phyloP scores from a whole-genome alignment of 2,113 vertebrate species.

The Echinops telfairi region DNA sequence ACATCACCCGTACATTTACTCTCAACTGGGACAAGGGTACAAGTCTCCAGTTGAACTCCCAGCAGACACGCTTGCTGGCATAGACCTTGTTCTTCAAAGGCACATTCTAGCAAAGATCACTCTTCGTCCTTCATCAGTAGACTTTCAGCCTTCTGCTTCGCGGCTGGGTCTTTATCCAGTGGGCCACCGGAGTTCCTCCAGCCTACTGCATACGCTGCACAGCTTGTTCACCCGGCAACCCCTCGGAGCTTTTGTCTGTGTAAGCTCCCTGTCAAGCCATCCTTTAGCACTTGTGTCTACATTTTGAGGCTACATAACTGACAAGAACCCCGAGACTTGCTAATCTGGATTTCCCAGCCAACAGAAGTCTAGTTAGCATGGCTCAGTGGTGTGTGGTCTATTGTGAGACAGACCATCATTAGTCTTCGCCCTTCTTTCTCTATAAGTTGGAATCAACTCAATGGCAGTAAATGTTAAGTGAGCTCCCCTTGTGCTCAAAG shows the following conservation, averaged over 20 bases:
- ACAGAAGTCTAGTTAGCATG: neutral
- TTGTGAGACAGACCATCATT: too few relatives aligned
- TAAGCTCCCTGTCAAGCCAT: neutral
- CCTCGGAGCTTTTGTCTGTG: neutral
- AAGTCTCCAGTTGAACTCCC: neutral
- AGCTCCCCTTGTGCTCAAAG: neutral
- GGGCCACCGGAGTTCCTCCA: neutral
- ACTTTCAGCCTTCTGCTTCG: neutral
- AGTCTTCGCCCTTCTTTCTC: neutral
- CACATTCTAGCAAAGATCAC: neutral
- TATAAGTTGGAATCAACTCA: neutral
- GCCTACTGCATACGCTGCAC: neutral
- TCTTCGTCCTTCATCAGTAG: neutral
- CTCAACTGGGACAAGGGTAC: conserved; percentile 1
- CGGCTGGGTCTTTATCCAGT: neutral
- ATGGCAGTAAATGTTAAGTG: too few relatives aligned
- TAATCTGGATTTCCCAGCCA: neutral
- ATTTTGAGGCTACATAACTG: neutral
- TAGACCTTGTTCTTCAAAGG: neutral
- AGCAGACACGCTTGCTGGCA: neutral
- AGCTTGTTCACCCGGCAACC: neutral
- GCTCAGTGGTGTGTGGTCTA: too few relatives aligned
- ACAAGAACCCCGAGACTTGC: conserved; percentile 1
- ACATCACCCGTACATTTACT: neutral
- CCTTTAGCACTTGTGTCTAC: neutral